A percentile compares a stretch with the other conserved stretches of the same genome.
Conservation (phyloP, 2,797 vertebrate genomes). For the Poliocrania exsul region DNA sequence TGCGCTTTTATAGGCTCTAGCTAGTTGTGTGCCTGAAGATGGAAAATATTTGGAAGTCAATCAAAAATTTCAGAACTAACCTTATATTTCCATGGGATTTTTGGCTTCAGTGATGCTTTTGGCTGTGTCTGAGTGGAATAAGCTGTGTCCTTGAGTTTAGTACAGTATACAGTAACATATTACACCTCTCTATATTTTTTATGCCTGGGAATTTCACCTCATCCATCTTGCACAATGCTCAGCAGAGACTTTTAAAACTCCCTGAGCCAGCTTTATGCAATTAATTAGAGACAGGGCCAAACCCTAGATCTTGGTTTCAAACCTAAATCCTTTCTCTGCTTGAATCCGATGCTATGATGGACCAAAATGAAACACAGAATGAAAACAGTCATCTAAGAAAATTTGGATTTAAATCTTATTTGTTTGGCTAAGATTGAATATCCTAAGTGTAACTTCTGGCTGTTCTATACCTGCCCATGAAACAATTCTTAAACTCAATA, state of each 20-base stretch:
- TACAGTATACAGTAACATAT: conserved; percentile 58
- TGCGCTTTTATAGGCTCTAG: conserved; percentile 44
- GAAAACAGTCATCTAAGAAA: background rate
- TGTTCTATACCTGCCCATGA: background rate
- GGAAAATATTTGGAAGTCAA: conserved; percentile 63
- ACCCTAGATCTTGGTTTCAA: conserved; percentile 36
- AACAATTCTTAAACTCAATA: background rate
- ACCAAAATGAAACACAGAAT: conserved; percentile 7
- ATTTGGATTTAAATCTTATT: background rate
- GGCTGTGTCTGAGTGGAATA: conserved; percentile 59
- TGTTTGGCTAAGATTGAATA: background rate
- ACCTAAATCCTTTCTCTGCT: background rate
- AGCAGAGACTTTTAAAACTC: conserved; percentile 56
- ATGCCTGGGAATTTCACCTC: conserved; percentile 63
- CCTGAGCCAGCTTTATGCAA: conserved; percentile 32
- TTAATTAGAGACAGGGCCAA: conserved; percentile 31
- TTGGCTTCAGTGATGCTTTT: conserved; percentile 47
- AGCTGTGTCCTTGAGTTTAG: conserved; percentile 55
- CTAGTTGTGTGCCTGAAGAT: conserved; percentile 44
- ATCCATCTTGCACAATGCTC: conserved; percentile 60
- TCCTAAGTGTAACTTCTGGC: background rate
- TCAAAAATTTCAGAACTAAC: conserved; percentile 55
- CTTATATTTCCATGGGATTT: conserved; percentile 53
- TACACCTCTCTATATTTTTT: conserved; percentile 40
- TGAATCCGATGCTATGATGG: background rate